These are phyloP conservation scores for Tetropium fuscum DNA, from an alignment of 2,888 invertebrate genomes.

Conservation along the genomic window DNA sequence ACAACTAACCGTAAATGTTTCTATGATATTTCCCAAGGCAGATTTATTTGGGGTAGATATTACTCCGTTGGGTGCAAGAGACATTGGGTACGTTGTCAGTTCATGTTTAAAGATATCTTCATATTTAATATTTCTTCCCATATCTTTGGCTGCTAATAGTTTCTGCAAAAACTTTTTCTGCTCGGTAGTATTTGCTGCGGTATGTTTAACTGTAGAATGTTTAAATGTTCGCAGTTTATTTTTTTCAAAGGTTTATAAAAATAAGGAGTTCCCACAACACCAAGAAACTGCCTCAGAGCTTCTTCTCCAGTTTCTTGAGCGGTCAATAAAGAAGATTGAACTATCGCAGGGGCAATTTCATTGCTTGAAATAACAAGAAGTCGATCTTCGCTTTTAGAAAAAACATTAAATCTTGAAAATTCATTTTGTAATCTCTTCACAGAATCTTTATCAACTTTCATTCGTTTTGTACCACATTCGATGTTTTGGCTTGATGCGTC, in stretches of 20 bases:
- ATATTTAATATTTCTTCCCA: background rate
- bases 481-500: background rate
- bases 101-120: slow-evolving; percentile 1
- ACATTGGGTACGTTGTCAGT: background rate
- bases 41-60: slow-evolving; percentile 2
- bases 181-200: too few relatives aligned
- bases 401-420: slow-evolving; percentile 8
- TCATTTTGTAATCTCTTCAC: slow-evolving; percentile 2
- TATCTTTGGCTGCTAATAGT: background rate
- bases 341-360: background rate
- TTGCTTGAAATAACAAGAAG: background rate
- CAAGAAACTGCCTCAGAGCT: background rate
- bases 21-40: slow-evolving; percentile 3
- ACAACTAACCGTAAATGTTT: background rate
- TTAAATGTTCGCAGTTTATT: slow-evolving; percentile 1
- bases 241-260: slow-evolving; percentile 12
- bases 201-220: too few relatives aligned
- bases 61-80: background rate
- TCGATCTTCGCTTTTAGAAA: background rate
- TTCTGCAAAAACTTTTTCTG: too few relatives aligned
- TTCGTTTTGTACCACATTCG: background rate
- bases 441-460: background rate
- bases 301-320: background rate
- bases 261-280: background rate
- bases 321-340: background rate